Evolutionary conservation across 2,888 invertebrate species (phyloP).

Genomic region (Plebejus anna): DNA sequence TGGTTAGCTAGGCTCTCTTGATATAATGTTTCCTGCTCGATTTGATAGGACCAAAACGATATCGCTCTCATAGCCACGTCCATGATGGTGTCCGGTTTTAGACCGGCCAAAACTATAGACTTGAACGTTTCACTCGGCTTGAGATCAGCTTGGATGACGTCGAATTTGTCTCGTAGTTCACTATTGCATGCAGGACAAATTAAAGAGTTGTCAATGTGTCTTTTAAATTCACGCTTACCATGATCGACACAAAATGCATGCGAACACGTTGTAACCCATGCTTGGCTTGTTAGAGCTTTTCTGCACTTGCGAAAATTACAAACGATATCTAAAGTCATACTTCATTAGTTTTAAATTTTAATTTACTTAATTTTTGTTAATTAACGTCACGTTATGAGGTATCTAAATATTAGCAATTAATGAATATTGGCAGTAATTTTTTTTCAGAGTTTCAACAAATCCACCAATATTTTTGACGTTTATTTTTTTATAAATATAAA

Average conservation of each 20-base stretch:
- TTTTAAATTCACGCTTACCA: conserved; percentile 71
- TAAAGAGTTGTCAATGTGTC: conserved; percentile 64
- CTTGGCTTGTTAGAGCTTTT: conserved; percentile 66
- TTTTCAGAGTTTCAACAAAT: neutral
- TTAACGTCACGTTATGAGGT: neutral
- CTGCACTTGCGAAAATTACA: conserved; percentile 78
- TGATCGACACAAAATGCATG: conserved; percentile 79
- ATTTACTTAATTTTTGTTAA: conserved; percentile 22
- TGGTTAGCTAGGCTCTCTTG: conserved; percentile 73
- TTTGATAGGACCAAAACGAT: conserved; percentile 77
- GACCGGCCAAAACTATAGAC: conserved; percentile 74
- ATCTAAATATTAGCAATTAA: neutral
- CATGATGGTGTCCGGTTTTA: conserved; percentile 76
- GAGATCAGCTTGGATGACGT: conserved; percentile 75
- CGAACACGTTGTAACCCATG: conserved; percentile 78
- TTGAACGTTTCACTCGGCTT: conserved; percentile 75
- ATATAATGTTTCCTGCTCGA: conserved; percentile 74
- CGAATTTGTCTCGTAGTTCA: conserved; percentile 73
- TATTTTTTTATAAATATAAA: no score
- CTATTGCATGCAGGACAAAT: conserved; percentile 75
- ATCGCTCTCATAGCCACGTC: conserved; percentile 78
- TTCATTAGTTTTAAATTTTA: conserved; percentile 32
- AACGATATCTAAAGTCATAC: conserved; percentile 66
- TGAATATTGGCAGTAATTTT: neutral
- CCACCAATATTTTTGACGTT: conserved; percentile 23